Evolutionary conservation across 2,797 vertebrate species (phyloP), one percentile per base, ranked within the genome.

Genomic region (Petrocephalus sullivani): DNA sequence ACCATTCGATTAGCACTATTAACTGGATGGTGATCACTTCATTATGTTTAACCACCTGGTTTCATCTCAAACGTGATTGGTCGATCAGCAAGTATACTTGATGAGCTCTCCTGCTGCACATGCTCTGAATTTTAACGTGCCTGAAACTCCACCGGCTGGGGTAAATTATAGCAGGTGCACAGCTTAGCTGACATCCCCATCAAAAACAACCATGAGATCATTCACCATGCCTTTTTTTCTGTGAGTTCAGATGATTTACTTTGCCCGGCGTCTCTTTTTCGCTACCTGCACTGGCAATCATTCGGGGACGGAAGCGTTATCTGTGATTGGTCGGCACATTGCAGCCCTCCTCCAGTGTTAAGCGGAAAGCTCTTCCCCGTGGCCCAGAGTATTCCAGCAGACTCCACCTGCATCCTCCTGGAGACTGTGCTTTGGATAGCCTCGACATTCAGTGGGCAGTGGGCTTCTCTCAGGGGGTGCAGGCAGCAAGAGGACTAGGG

Each of bases 1-100:
- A 16, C 46, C 82, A 49, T 84, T 56, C 82, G 21, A 54, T 82
- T 84, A 84, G n/a, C 82, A 84, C 12, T 41, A 86, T 60, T 86
- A 86, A 86, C 33, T 14, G 28, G 23, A 86, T 41, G 84, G 33
- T 28, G 33, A 37, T 86, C 54, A 37, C 84, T 86, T 86, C 46
- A 49, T 53, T 84, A 84, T 84, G 82, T 54, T 53, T 82, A 82
- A 82, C 23, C 56, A 86, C 53, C 21, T 58, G 84, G 54, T 54
- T 57, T 16, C 54, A 19, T 57, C n/a, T 86, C 12, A 41, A 46
- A 86, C 28, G 23, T 57, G 56, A 57, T 54, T 58, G 23, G 82
- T 53, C 21, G 10, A 53, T 53, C 82, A 84, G 82, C 0, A 12
- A 53, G 21, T 53, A 82, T 53, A n/a, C n/a, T 53, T 23, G 51